Conservation (phyloP, 2,797 vertebrate species). For the Scyliorhinus canicula region DNA sequence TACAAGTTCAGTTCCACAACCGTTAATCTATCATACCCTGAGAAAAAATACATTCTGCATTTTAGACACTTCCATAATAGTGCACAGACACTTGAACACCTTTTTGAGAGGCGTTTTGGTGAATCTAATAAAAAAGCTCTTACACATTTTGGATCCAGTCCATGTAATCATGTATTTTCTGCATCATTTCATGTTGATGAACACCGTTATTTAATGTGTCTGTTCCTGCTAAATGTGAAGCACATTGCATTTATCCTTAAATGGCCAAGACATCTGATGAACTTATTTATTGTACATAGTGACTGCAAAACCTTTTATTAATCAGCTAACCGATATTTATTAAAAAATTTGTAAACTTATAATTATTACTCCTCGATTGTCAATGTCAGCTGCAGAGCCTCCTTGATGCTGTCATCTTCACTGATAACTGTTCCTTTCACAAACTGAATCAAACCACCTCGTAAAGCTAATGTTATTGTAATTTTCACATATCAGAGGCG, state of each 20-base stretch:
- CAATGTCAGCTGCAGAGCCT: neutral
- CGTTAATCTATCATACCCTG: neutral
- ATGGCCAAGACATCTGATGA: neutral
- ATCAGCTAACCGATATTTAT: neutral
- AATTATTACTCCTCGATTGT: neutral
- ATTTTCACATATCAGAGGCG: slow-evolving; percentile 17
- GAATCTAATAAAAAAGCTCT: neutral
- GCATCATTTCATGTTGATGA: slow-evolving; percentile 11
- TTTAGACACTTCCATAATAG: neutral
- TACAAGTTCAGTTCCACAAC: neutral
- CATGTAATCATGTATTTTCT: neutral
- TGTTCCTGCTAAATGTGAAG: neutral
- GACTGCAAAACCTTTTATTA: neutral
- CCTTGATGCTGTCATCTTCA: neutral
- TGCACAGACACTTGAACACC: neutral
- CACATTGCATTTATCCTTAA: slow-evolving; percentile 10
- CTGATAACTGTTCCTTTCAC: neutral
- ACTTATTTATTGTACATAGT: neutral
- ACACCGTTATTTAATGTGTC: neutral
- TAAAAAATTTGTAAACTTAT: neutral
- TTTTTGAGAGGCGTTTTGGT: neutral
- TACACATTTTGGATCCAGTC: too few relatives aligned
- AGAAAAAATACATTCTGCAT: neutral
- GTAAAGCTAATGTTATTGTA: neutral
- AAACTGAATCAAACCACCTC: neutral